Conservation (phyloP, 2,888 invertebrate genomes). For the Empis stercorea region DNA sequence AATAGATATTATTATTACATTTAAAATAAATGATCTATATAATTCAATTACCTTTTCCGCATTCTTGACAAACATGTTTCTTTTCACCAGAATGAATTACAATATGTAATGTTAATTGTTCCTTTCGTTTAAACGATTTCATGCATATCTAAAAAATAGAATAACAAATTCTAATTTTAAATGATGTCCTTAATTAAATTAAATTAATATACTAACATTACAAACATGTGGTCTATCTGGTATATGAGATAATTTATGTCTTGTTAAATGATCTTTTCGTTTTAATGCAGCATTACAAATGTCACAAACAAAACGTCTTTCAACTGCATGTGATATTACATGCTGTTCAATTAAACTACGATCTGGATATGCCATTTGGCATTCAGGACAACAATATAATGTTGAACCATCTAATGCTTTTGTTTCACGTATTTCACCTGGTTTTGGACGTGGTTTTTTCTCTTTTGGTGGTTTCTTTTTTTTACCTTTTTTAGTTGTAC, state of each 20-base stretch:
- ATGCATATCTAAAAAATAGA: slow-evolving; percentile 62
- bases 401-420: slow-evolving; percentile 69
- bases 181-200: too few relatives aligned
- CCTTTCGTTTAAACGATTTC: slow-evolving; percentile 80
- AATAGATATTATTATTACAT: too few relatives aligned
- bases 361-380: slow-evolving; percentile 82
- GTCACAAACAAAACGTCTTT: slow-evolving; percentile 74
- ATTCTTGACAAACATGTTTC: slow-evolving; percentile 73
- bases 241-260: slow-evolving; percentile 80
- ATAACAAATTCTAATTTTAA: too few relatives aligned
- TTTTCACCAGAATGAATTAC: slow-evolving; percentile 85
- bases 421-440: slow-evolving; percentile 39
- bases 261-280: slow-evolving; percentile 72
- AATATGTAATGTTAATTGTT: slow-evolving; percentile 76
- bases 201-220: slow-evolving; percentile 39
- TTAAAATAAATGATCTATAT: too few relatives aligned
- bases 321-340: slow-evolving; percentile 74
- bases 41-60: slow-evolving; percentile 61
- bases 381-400: slow-evolving; percentile 74
- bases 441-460: slow-evolving; percentile 67
- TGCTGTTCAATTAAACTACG: slow-evolving; percentile 73
- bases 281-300: slow-evolving; percentile 80
- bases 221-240: slow-evolving; percentile 80
- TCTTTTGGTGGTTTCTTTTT: slow-evolving; percentile 49
- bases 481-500: slow-evolving; percentile 35